Conservation (phyloP, 2,888 invertebrate genomes). For the Limnephilus auricula region DNA sequence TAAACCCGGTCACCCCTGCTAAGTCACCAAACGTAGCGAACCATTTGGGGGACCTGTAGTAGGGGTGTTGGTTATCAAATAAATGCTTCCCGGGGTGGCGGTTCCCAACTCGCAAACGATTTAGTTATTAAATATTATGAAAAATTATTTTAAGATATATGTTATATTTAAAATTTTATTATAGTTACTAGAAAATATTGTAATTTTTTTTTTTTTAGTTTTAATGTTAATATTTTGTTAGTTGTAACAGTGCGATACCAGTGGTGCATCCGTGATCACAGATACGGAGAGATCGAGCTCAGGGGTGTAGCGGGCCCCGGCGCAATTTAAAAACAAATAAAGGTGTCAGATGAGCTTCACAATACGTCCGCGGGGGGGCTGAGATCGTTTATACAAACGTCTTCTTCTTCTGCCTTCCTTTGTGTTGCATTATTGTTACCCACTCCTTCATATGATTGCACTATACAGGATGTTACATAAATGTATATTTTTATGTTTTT, state of each 20-base stretch:
- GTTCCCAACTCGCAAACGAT: too few species aligned
- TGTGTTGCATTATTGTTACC: slow-evolving; percentile 19
- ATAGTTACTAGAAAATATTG: too few species aligned
- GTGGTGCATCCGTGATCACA: not conserved
- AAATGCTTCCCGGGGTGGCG: too few species aligned
- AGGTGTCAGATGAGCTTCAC: slow-evolving; percentile 66
- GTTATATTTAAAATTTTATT: too few species aligned
- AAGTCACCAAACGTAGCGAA: too few species aligned
- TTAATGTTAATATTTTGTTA: not conserved
- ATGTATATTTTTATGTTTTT: too few species aligned
- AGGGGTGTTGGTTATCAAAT: too few species aligned
- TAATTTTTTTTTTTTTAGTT: too few species aligned
- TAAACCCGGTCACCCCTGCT: too few species aligned
- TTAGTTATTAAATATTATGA: too few species aligned
- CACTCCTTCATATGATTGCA: not conserved
- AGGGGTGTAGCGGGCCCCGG: slow-evolving; percentile 46
- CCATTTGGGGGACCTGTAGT: too few species aligned
- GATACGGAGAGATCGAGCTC: slow-evolving; percentile 6
- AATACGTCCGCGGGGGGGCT: slow-evolving; percentile 64
- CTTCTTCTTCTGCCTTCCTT: slow-evolving; percentile 21
- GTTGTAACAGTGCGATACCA: not conserved
- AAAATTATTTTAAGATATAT: too few species aligned
- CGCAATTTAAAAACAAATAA: slow-evolving; percentile 67
- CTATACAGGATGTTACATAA: not conserved
- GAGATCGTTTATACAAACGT: slow-evolving; percentile 27